A percentile compares a stretch with the other conserved stretches of the same genome.
Evolutionary conservation across 1,140 invertebrate genomes (phyloP).

Genomic region (Leptonema lineaticorne): DNA sequence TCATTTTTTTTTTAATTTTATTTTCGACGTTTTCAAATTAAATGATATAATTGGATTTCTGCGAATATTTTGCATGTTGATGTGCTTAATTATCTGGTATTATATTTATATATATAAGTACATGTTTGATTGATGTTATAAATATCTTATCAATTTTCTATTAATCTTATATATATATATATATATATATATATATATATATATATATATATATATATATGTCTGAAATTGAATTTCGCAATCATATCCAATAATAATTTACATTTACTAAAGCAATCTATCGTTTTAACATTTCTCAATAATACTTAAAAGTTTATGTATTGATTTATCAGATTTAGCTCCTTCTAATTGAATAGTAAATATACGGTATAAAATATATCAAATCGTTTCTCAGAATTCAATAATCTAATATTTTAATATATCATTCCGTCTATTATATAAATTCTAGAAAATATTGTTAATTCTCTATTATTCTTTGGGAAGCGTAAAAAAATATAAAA

Average conservation of each 20-base stretch:
- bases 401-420: too few species aligned
- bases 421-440: too few species aligned
- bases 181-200: too few species aligned
- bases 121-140: background rate
- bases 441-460: too few species aligned
- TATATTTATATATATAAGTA: background rate
- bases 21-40: background rate
- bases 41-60: background rate
- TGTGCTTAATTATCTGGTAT: too few species aligned
- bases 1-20: background rate
- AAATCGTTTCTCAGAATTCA: too few species aligned
- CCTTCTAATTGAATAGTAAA: too few species aligned
- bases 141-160: background rate
- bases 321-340: too few species aligned
- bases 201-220: background rate
- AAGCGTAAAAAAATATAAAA: too few species aligned
- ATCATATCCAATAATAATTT: background rate
- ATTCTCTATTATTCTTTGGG: too few species aligned
- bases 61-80: background rate
- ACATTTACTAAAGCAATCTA: background rate
- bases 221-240: background rate
- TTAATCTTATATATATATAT: background rate
- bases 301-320: background rate
- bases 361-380: too few species aligned
- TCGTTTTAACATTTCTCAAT: too few species aligned